Evolutionary conservation across 2,797 vertebrate genomes (phyloP).

Genomic region (Oophaga sylvatica): DNA sequence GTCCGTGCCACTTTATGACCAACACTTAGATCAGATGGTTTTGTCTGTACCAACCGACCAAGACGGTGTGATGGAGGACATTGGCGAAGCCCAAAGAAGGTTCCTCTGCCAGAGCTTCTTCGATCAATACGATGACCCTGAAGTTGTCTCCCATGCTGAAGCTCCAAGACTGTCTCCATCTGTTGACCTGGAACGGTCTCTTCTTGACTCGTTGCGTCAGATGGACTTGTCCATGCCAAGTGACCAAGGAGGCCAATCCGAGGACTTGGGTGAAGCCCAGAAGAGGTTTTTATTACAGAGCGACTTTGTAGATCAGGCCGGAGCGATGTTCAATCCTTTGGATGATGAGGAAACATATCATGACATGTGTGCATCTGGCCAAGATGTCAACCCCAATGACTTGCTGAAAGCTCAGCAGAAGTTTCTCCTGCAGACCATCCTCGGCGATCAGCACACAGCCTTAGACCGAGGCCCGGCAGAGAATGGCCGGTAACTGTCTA

Average conservation of each 20-base stretch:
- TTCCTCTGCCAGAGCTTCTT: neutral
- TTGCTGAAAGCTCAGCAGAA: neutral
- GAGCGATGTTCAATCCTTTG: neutral
- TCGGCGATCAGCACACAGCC: neutral
- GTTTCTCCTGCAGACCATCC: neutral
- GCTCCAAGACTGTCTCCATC: neutral
- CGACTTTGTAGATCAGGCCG: neutral
- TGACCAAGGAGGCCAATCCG: neutral
- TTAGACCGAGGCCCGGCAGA: neutral
- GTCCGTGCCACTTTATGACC: neutral
- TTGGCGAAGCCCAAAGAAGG: constrained; percentile 2
- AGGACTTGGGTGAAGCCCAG: neutral
- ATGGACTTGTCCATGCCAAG: neutral
- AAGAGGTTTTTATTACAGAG: neutral
- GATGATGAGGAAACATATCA: no score
- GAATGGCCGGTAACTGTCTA: no score
- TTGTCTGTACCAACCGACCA: neutral
- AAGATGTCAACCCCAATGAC: neutral
- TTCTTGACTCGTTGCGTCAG: neutral
- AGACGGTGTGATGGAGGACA: neutral
- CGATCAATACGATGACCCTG: neutral
- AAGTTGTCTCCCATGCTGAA: neutral
- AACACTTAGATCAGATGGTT: neutral
- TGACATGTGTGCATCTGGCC: neutral
- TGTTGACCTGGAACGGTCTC: neutral